These are phyloP conservation scores for Dryocosmus kuriphilus DNA, from an alignment of 2,888 invertebrate species.

Conservation along the genomic window DNA sequence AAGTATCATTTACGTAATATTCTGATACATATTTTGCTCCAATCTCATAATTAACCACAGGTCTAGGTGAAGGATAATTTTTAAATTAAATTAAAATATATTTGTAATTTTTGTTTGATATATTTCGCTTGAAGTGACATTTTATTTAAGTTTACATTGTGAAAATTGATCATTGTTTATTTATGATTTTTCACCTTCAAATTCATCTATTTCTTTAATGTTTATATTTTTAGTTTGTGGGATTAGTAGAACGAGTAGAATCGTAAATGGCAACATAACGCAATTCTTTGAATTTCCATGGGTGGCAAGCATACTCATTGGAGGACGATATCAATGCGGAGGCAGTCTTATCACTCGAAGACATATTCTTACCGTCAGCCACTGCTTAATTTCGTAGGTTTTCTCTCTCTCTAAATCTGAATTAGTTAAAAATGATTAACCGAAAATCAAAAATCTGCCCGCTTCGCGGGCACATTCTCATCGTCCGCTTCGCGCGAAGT, in stretches of 20 bases:
- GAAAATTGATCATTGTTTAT: background rate
- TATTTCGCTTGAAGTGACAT: no score
- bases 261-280: constrained; percentile 85
- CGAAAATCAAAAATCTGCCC: no score
- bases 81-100: no score
- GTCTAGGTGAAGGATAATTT: no score
- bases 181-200: background rate
- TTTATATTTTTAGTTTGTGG: constrained; percentile 79
- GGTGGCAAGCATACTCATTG: constrained; percentile 84
- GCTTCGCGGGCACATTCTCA: no score
- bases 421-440: no score
- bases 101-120: no score
- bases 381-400: constrained; percentile 86
- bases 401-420: no score
- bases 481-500: no score
- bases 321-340: constrained; percentile 85
- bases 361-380: constrained; percentile 88
- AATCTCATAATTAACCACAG: no score
- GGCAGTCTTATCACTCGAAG: constrained; percentile 85
- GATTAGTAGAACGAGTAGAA: constrained; percentile 81
- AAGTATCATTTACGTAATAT: constrained; percentile 32
- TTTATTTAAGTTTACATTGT: no score
- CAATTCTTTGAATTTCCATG: constrained; percentile 87
- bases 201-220: background rate
- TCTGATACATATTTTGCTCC: no score